Percentiles rank a stretch among this genome's conserved stretches.
Conservation (phyloP, 2,797 vertebrate species). For the Anabas testudineus region DNA sequence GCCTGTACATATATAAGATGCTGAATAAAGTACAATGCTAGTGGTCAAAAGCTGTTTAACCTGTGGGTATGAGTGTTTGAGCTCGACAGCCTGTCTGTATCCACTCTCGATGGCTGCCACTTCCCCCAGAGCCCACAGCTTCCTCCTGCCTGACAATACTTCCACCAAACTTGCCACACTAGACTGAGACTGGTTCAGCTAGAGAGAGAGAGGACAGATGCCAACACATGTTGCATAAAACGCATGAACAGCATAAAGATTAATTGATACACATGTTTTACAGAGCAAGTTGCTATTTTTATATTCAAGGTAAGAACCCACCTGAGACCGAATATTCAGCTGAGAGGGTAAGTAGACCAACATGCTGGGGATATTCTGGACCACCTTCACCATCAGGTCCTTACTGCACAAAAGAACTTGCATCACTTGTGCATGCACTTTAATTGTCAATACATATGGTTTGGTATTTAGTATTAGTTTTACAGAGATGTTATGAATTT, state of each 20-base stretch:
- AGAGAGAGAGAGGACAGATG: conserved; percentile 9
- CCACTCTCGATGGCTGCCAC: conserved; percentile 65
- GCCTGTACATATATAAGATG: neutral
- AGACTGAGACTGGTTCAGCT: conserved; percentile 80
- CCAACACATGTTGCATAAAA: too few species aligned
- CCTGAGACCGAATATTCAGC: conserved; percentile 85
- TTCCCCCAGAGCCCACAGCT: conserved; percentile 73
- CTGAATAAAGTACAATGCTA: neutral
- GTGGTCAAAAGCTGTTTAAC: conserved; percentile 24
- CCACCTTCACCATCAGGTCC: conserved; percentile 82
- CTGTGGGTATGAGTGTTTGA: conserved; percentile 83
- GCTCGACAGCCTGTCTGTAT: conserved; percentile 78
- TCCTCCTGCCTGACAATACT: conserved; percentile 68
- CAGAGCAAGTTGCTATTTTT: neutral
- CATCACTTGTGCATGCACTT: conserved; percentile 12
- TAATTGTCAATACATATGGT: conserved; percentile 18
- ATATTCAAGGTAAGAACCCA: conserved; percentile 20
- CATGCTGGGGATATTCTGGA: conserved; percentile 83
- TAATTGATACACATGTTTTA: neutral
- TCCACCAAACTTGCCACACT: conserved; percentile 67
- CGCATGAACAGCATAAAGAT: too few species aligned
- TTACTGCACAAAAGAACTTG: conserved; percentile 79
- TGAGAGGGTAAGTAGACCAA: conserved; percentile 79
- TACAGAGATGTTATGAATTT: neutral
- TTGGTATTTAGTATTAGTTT: neutral